phyloP scores from a whole-genome alignment of 2,888 invertebrate genomes.

The Acanthococcus lagerstroemiae region DNA sequence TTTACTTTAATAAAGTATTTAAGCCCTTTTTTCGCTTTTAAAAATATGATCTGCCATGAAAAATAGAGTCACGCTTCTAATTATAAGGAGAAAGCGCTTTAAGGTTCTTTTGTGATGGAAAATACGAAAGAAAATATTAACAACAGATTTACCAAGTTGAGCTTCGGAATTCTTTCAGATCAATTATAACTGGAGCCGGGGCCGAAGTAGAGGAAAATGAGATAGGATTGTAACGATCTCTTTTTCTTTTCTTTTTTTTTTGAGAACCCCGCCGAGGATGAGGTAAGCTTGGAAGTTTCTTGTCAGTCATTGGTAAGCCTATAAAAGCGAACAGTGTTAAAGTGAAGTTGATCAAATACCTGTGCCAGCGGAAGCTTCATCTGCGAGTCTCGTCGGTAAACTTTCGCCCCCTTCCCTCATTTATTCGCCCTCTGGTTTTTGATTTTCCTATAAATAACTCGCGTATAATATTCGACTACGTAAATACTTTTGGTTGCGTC shows the following conservation, averaged over 20 bases:
- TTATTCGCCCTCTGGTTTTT: too few relatives aligned
- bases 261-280: too few relatives aligned
- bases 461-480: too few relatives aligned
- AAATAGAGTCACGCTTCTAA: constrained; percentile 37
- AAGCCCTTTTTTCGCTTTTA: constrained; percentile 31
- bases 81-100: constrained; percentile 33
- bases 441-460: too few relatives aligned
- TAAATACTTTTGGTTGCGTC: too few relatives aligned
- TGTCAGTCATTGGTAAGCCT: too few relatives aligned
- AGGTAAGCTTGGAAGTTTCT: too few relatives aligned
- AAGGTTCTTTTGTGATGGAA: constrained; percentile 31
- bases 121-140: constrained; percentile 30
- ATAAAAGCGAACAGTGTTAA: too few relatives aligned
- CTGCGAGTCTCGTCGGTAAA: too few relatives aligned
- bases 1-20: constrained; percentile 27
- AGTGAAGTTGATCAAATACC: too few relatives aligned
- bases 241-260: constrained; percentile 1
- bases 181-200: constrained; percentile 17
- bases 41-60: constrained; percentile 37
- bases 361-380: too few relatives aligned
- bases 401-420: too few relatives aligned
- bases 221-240: constrained; percentile 19
- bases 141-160: constrained; percentile 29
- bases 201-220: constrained; percentile 4
- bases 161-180: constrained; percentile 26